These are phyloP conservation scores for Castor canadensis DNA, from an alignment of 2,113 vertebrate species.

Conservation along the genomic window DNA sequence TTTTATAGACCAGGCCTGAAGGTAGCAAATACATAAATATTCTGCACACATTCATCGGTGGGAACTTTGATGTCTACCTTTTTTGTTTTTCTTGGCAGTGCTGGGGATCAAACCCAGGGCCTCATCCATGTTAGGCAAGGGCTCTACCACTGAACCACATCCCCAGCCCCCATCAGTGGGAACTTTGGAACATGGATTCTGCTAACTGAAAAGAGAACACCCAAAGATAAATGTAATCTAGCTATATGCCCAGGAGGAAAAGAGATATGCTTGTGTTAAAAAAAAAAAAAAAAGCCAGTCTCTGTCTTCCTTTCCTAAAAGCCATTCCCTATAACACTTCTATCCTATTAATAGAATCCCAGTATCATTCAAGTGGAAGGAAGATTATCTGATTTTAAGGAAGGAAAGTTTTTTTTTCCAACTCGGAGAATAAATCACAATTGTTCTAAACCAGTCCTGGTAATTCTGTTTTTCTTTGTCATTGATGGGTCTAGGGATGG, in stretches of 20 bases:
- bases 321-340: background rate
- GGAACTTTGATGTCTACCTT: too few relatives aligned
- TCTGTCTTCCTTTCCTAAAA: background rate
- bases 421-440: background rate
- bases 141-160: too few relatives aligned
- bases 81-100: too few relatives aligned
- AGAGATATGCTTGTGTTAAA: background rate
- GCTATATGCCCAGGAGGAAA: background rate
- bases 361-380: constrained; percentile 13
- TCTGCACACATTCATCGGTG: background rate
- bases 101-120: too few relatives aligned
- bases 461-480: constrained; percentile 14
- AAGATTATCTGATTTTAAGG: background rate
- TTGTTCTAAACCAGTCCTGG: background rate
- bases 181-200: background rate
- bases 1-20: background rate
- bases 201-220: background rate
- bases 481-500: background rate
- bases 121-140: too few relatives aligned
- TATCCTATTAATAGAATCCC: background rate
- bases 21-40: background rate
- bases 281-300: background rate
- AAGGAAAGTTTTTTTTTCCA: background rate
- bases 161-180: too few relatives aligned
- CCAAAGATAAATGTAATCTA: background rate